Base-by-base conservation (phyloP, 2,888 invertebrate genomes). In the Chloroclystis v-ata region DNA sequence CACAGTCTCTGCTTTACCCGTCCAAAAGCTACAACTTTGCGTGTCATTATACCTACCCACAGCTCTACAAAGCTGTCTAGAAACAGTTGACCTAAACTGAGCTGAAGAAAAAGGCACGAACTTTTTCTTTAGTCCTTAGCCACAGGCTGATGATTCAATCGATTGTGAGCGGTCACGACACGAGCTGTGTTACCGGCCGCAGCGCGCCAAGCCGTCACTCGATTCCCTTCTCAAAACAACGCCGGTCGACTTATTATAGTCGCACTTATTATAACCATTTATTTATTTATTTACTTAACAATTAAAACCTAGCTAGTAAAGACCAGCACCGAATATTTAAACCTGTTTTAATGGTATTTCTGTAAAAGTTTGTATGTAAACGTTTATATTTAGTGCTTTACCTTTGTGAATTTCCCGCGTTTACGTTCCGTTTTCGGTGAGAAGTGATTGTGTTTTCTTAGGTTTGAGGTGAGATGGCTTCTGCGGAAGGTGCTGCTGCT, bases 201-300 rank as follows among this genome's bases (percentile, higher is more conserved):
- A 67, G 63, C 67, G 46, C 69, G 69, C 63, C 69, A 67, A 63
- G 65, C 68, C 74, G 71, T 82, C 85, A 85, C 84, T 87, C 75
- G 70, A 74, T 82, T 78, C 76, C 81, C 72, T 67, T 80, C 82
- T 74, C 80, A 87, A 85, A 84, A 85, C 85, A 82, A 75, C 82
- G 82, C 79, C 84, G 88, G 86, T 89, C 82, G 90, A 87, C 79
- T 85, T 66, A 72, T 51, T 59, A 54, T 62, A 61, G 61, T 54
- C 65, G 72, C 65, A 61, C 2, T 58, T 59, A 59, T 60, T 54
- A 37, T 52, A 57, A 47, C 47, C 45, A 52, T 37, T 40, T 16
- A 55, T 52, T 48, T 35, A 33, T 29, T 40, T 33, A 42, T 12
- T 20, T 7, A 37, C 1, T 8, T n/a, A 11, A 1, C 29, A 29